Evolutionary conservation across 2,113 vertebrate species (phyloP).

Genomic region (Periophthalmodon schlosseri): DNA sequence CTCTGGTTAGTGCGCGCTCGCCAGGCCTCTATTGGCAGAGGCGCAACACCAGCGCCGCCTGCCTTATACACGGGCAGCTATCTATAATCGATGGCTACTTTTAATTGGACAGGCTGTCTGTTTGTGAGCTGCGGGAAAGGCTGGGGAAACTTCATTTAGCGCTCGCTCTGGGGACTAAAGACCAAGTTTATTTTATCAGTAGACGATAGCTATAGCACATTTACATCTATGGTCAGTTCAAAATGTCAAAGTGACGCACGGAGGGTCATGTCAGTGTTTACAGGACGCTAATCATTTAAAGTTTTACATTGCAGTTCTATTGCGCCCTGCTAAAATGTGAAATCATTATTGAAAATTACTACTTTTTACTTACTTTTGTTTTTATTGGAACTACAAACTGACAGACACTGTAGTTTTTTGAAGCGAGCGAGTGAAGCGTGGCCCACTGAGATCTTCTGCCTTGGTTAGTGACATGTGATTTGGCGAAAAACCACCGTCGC

Average conservation of each 20-base stretch:
- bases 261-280: not conserved
- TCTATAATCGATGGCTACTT: constrained; percentile 78
- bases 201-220: not conserved
- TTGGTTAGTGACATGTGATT: not conserved
- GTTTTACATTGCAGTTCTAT: not conserved
- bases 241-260: not conserved
- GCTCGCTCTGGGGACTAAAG: not conserved
- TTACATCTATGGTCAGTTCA: not conserved
- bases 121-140: constrained; percentile 51
- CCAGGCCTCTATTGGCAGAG: constrained; percentile 83
- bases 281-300: not conserved
- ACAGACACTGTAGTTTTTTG: no score
- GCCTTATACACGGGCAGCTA: constrained; percentile 70
- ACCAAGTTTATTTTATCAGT: constrained; percentile 4
- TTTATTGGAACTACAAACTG: no score
- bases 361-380: no score
- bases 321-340: no score
- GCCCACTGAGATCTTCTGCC: not conserved
- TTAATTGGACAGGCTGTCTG: constrained; percentile 73
- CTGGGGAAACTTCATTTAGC: constrained; percentile 16
- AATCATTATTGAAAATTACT: no score
- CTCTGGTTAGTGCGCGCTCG: constrained; percentile 89
- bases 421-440: not conserved
- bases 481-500: not conserved
- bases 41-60: constrained; percentile 79